Conservation (phyloP, 2,113 vertebrate genomes). For the Indicator indicator region DNA sequence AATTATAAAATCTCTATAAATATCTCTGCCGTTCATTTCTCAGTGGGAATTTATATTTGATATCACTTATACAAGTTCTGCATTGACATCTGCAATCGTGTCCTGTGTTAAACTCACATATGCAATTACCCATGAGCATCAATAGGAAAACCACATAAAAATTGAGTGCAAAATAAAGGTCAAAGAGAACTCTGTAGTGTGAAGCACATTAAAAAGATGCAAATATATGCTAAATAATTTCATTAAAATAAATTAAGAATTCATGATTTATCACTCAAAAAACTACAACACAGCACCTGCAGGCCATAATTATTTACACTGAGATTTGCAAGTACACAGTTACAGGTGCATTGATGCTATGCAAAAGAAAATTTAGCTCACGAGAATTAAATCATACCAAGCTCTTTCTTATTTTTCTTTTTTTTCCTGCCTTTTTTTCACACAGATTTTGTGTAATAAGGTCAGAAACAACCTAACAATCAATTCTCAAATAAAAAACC, state of each 20-base stretch:
- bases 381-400: neutral
- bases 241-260: neutral
- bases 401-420: neutral
- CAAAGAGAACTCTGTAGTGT: neutral
- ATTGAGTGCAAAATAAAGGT: neutral
- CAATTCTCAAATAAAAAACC: neutral
- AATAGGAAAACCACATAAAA: neutral
- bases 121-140: neutral
- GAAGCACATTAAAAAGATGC: neutral
- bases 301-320: neutral
- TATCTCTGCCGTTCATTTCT: too few relatives aligned
- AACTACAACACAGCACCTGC: accelerated
- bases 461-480: neutral
- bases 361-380: neutral
- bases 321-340: neutral
- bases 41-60: too few relatives aligned
- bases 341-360: neutral
- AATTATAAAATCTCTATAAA: too few relatives aligned
- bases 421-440: neutral
- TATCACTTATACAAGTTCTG: too few relatives aligned
- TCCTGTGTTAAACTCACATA: neutral
- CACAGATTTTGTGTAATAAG: neutral
- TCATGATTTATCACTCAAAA: neutral
- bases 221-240: neutral
- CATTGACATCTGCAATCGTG: neutral